Percentiles rank a stretch among this genome's conserved stretches.
Conservation (phyloP, 2,113 vertebrate genomes). For the Pituophis catenifer region DNA sequence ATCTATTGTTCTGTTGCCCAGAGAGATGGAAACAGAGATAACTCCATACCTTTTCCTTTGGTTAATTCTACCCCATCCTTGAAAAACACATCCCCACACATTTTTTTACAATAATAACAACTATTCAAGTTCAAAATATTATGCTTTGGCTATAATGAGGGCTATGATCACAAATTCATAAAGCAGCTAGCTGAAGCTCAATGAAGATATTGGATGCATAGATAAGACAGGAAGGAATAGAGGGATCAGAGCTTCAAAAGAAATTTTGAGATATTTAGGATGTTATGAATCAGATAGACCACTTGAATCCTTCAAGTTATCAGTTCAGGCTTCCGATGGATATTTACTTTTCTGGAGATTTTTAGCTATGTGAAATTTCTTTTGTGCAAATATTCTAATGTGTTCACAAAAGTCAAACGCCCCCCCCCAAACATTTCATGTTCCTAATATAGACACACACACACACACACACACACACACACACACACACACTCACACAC, state of each 20-base stretch:
- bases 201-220: constrained; percentile 54
- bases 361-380: constrained; percentile 40
- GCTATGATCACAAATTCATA: constrained; percentile 52
- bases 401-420: not conserved
- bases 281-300: constrained; percentile 43
- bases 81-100: constrained; percentile 8
- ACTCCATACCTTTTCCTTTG: constrained; percentile 54
- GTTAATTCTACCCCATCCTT: constrained; percentile 8
- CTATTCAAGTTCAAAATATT: constrained; percentile 66
- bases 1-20: constrained; percentile 49
- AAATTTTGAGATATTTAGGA: constrained; percentile 32
- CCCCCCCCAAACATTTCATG: not conserved
- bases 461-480: too few species aligned
- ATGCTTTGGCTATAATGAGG: constrained; percentile 46
- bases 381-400: not conserved
- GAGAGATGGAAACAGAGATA: constrained; percentile 51
- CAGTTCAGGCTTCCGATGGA: constrained; percentile 38
- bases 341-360: constrained; percentile 34
- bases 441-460: too few species aligned
- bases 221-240: constrained; percentile 57
- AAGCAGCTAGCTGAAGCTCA: constrained; percentile 56
- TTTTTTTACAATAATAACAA: constrained; percentile 66
- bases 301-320: constrained; percentile 8
- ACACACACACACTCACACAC: too few species aligned
- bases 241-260: constrained; percentile 49